Evolutionary conservation across 2,113 vertebrate genomes (phyloP).

Genomic region (Chloroceryle aenea): DNA sequence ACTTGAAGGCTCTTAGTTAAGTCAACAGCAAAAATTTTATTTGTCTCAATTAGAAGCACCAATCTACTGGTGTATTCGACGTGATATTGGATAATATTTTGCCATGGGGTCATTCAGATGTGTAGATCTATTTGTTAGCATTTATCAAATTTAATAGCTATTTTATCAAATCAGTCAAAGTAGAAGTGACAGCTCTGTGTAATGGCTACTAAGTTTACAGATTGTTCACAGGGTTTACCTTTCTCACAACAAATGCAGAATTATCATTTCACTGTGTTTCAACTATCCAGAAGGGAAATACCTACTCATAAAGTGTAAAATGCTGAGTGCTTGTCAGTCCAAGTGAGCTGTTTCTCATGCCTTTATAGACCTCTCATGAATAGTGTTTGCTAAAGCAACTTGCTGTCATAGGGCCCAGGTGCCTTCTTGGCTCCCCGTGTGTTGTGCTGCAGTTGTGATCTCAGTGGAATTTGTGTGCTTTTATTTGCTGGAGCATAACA

Average conservation of each 20-base stretch:
- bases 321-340: neutral
- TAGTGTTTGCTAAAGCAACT: neutral
- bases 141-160: neutral
- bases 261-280: neutral
- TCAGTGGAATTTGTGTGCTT: neutral
- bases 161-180: neutral
- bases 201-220: neutral
- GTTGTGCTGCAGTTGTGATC: neutral
- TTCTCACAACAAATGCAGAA: neutral
- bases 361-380: neutral
- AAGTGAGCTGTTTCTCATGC: neutral
- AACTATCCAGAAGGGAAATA: conserved; percentile 45
- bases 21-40: neutral
- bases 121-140: neutral
- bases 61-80: neutral
- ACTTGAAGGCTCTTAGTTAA: neutral
- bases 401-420: neutral
- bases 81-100: neutral
- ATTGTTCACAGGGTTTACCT: neutral
- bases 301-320: neutral
- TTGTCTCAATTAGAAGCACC: neutral
- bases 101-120: neutral
- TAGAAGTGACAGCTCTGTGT: neutral
- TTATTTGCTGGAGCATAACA: neutral
- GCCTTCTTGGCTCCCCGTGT: neutral